These are phyloP conservation scores for Cirrhinus molitorella DNA, from an alignment of 2,797 vertebrate genomes.

Conservation along the genomic window DNA sequence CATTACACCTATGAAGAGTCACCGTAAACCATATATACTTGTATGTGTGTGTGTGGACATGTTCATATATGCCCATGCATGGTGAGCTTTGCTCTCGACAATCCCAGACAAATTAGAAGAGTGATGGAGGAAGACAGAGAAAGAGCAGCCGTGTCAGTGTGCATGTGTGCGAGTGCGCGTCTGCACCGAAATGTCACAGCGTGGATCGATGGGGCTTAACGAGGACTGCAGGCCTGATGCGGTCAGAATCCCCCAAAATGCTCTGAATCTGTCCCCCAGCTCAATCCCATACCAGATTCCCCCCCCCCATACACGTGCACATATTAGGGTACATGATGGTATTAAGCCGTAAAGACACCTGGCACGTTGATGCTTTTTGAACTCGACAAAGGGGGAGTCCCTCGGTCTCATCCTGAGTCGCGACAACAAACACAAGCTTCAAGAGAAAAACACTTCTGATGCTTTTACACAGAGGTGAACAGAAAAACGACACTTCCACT, in stretches of 20 bases:
- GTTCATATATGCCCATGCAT: conserved; percentile 37
- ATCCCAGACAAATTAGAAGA: conserved; percentile 50
- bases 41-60: conserved; percentile 35
- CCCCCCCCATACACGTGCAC: not conserved
- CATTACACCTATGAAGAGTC: not conserved
- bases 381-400: conserved; percentile 37
- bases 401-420: conserved; percentile 34
- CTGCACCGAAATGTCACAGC: conserved; percentile 82
- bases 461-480: conserved; percentile 37
- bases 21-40: not conserved
- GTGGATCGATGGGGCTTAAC: conserved; percentile 82
- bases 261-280: conserved; percentile 22
- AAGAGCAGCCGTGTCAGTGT: conserved; percentile 52
- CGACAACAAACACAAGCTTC: conserved; percentile 25
- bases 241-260: conserved; percentile 61
- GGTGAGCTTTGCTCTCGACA: conserved; percentile 48
- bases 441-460: conserved; percentile 51
- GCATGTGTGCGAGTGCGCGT: conserved; percentile 64
- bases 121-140: conserved; percentile 54
- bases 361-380: not conserved
- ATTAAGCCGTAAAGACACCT: conserved; percentile 8
- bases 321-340: conserved; percentile 2
- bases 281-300: conserved; percentile 10
- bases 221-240: conserved; percentile 79
- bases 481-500: conserved; percentile 70